Percentiles rank a stretch among this genome's conserved stretches.
Conservation (phyloP, 1,140 invertebrate genomes). For the Papilio polytes region DNA sequence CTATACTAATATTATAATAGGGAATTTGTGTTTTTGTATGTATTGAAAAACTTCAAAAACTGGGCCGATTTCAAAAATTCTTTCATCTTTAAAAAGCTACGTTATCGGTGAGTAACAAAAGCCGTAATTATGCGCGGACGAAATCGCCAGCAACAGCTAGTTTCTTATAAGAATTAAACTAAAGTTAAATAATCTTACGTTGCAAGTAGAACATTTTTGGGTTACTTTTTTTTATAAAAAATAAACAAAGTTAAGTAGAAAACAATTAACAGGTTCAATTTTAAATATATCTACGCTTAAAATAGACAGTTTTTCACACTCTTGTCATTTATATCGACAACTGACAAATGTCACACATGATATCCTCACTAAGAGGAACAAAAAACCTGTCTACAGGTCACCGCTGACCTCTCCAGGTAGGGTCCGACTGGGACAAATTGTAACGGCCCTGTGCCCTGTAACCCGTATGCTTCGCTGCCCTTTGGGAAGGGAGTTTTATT, state of each 20-base stretch:
- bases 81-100: too few species aligned
- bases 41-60: too few species aligned
- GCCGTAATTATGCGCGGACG: too few species aligned
- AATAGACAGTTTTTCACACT: background rate
- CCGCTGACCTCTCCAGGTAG: constrained; percentile 59
- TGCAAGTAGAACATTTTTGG: background rate
- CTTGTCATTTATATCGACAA: constrained; percentile 32
- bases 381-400: constrained; percentile 61
- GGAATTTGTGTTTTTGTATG: too few species aligned
- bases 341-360: constrained; percentile 12
- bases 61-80: too few species aligned
- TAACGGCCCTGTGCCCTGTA: constrained; percentile 41
- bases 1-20: background rate
- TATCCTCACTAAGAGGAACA: constrained; percentile 38
- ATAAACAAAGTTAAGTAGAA: background rate
- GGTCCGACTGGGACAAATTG: constrained; percentile 47
- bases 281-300: background rate
- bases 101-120: too few species aligned
- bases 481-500: constrained; percentile 33
- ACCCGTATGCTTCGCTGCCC: constrained; percentile 37
- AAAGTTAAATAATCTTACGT: background rate
- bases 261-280: background rate
- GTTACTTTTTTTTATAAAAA: background rate
- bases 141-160: too few species aligned
- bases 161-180: too few species aligned